Base-by-base conservation (phyloP, 2,113 vertebrate species). In the Hypanus sabinus region DNA sequence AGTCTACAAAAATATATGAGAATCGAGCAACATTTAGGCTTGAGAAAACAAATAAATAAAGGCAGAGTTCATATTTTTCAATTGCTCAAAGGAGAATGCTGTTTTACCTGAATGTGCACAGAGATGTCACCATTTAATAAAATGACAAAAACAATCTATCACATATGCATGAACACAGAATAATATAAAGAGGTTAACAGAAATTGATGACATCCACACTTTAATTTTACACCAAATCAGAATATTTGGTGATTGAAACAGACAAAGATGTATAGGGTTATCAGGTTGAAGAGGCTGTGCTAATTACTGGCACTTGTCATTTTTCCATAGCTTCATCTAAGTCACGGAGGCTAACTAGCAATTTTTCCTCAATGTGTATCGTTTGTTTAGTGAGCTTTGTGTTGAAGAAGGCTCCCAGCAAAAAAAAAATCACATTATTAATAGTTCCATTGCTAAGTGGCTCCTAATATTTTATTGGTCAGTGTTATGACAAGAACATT, bases 241-340 rank as follows among this genome's bases (percentile, higher is more conserved):
- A 96, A 96, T 97, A 97, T 96, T 97, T 96, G 95, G 96, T 98
- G 97, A 98, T 98, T 98, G 97, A 98, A 98, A 97, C 97, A 98
- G 98, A 98, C 98, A 98, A 97, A 98, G 98, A 98, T 96, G 96
- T 98, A 98, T 98, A 97, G 97, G 98, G 97, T 98, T 98, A 97
- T 98, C 96, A 96, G 96, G 97, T 95, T 96, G 96, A 97, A 96
- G 97, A 97, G 96, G 97, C 97, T 96, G 96, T 94, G 96, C 97
- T 99, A 98, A 99, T 99, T 99, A 98, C 97, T 96, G 96, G 97
- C 96, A 97, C 97, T 98, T 98, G 97, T 98, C 97, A 97, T 97
- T 97, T 95, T 96, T 97, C 96, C 96, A 94, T 96, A 97, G 98
- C 97, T 97, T 98, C 98, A 97, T 98, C 97, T 98, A 97, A 98